Evolutionary conservation across 2,888 invertebrate genomes (phyloP).

Genomic region (Drosophila sordidapex): DNA sequence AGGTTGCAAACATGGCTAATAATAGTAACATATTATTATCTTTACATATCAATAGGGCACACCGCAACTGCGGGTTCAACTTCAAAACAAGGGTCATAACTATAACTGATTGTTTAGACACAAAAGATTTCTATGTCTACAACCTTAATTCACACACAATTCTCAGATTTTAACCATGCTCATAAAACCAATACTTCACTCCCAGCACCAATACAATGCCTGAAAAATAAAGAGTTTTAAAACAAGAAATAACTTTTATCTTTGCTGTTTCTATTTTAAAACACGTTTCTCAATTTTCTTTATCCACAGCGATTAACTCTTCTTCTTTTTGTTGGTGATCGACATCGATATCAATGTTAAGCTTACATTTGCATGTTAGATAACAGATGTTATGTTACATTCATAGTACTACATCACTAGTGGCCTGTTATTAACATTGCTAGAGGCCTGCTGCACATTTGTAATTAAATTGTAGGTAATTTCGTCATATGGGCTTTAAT

Average conservation of each 20-base stretch:
- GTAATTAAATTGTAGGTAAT: background rate
- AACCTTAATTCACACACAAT: background rate
- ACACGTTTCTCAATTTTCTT: too few relatives aligned
- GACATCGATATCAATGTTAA: too few relatives aligned
- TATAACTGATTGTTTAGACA: background rate
- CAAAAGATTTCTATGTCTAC: background rate
- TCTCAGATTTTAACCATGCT: background rate
- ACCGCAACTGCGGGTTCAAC: background rate
- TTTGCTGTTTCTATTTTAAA: background rate
- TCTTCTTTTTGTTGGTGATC: too few relatives aligned
- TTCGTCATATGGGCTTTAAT: background rate
- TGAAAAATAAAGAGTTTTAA: background rate
- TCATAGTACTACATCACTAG: too few relatives aligned
- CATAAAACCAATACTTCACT: background rate
- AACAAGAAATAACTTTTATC: background rate
- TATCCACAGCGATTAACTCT: too few relatives aligned
- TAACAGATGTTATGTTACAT: too few relatives aligned
- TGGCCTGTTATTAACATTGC: too few relatives aligned
- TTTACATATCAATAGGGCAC: background rate
- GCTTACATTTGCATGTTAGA: too few relatives aligned
- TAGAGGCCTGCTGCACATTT: too few relatives aligned
- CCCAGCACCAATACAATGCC: background rate
- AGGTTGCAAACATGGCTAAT: background rate
- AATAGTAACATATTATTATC: background rate
- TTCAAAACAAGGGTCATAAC: background rate